Evolutionary conservation across 2,888 invertebrate genomes (phyloP), one percentile per base, ranked within the genome.

Genomic region (Sarcophaga rosellei): DNA sequence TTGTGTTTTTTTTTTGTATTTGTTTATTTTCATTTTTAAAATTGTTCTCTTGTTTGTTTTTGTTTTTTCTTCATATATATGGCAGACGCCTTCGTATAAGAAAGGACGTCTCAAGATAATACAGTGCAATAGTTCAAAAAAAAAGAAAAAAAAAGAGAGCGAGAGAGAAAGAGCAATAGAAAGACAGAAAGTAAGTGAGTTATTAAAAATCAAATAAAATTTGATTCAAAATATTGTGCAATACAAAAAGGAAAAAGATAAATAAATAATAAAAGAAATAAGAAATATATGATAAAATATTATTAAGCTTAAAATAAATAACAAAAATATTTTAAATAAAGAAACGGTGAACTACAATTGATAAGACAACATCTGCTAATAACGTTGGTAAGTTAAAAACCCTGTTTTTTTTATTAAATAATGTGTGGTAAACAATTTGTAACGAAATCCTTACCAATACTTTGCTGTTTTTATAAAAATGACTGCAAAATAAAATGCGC

Each of bases 101-200:
- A 73, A 80, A 81, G 76, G 84, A 68, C 76, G 63, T 63, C 68
- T 80, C 53, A 53, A 17, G 12, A 53, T 15, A 15, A 53, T 53
- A 15, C 15, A 53, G 53, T 53, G 53, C 53, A 53, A 35, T 35
- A 53, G 62, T 21, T n/a, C 23, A 15, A 47, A 23, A 10, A 8
- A 65, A 75, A 53, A 63, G 15, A 15, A 65, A 53, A 47, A 23
- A 10, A 8, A 65, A 75, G 35, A 65, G 53, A 15, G 17, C 17
- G 53, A 53, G 17, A 35, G 35, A 35, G 35, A 35, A 6, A 6
- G 8, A 35, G 2, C 2, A 4, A 25, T 25, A 25, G 25, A 25
- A 4, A 8, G 35, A 35, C 35, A 35, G 35, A 35, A 35, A 35
- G 8, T 35, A 35, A 35, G 1, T 35, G 35, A 35, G 35, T 35